Percentiles rank a stretch among this genome's conserved stretches.
These are phyloP conservation scores for Lacanobia wlatinum DNA, from an alignment of 2,888 invertebrate species.

Conservation along the genomic window DNA sequence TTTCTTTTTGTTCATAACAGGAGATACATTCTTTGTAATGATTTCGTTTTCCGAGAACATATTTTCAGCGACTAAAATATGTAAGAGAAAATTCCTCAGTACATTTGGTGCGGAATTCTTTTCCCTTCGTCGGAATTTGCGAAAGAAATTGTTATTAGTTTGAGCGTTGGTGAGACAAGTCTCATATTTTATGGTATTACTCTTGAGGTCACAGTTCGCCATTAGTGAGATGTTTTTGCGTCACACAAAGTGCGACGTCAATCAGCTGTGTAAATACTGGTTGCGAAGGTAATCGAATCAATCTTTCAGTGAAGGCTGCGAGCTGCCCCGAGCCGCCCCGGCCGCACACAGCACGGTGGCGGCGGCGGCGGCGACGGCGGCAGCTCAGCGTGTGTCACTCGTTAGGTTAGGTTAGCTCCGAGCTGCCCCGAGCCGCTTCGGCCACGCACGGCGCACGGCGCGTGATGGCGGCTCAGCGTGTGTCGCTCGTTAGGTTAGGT, in stretches of 20 bases:
- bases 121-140: conserved; percentile 34
- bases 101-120: conserved; percentile 26
- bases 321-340: not conserved
- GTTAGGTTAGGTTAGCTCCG: too few species aligned
- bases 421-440: too few species aligned
- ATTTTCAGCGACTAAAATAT: conserved; percentile 36
- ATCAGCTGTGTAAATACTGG: conserved; percentile 34
- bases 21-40: conserved; percentile 43
- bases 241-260: conserved; percentile 24
- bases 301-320: conserved; percentile 36
- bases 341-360: too few species aligned
- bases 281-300: conserved; percentile 46
- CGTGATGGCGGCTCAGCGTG: too few species aligned
- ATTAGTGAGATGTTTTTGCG: conserved; percentile 28
- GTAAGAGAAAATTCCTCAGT: conserved; percentile 20
- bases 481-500: too few species aligned
- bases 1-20: conserved; percentile 61
- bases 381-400: too few species aligned
- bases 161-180: conserved; percentile 7
- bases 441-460: too few species aligned
- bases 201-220: conserved; percentile 25
- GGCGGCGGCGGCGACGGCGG: too few species aligned
- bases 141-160: conserved; percentile 42
- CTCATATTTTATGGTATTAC: conserved; percentile 26
- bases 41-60: conserved; percentile 32